A percentile compares a stretch with the other conserved stretches of the same genome.
Evolutionary conservation across 2,113 vertebrate genomes (phyloP).

Genomic region (Leptocoma aspasia): DNA sequence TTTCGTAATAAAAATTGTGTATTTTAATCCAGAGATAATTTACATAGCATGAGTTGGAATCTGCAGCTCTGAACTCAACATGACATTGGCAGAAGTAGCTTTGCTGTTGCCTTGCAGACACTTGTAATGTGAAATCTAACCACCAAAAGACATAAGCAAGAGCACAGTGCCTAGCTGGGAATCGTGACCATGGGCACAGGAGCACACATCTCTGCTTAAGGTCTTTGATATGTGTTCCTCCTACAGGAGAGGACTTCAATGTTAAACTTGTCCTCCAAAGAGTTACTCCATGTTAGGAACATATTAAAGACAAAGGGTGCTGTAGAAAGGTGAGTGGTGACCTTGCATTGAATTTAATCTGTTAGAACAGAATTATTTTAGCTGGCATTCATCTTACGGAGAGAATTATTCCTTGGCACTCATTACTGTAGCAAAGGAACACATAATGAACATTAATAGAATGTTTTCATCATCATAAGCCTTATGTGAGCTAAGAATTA

Average conservation of each 20-base stretch:
- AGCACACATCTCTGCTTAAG: neutral
- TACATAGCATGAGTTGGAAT: neutral
- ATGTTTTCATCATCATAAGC: slow-evolving; percentile 57
- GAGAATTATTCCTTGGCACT: slow-evolving; percentile 50
- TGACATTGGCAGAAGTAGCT: neutral
- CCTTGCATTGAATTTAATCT: slow-evolving; percentile 35
- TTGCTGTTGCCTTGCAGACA: neutral
- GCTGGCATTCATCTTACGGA: slow-evolving; percentile 21
- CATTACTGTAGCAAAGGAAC: slow-evolving; percentile 29
- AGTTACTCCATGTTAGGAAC: neutral
- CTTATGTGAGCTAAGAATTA: slow-evolving; percentile 54
- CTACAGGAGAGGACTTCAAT: neutral
- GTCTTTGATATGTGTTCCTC: neutral
- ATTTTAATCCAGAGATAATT: neutral
- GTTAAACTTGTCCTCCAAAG: neutral
- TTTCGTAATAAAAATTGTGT: neutral
- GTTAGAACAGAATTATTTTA: slow-evolving; percentile 55
- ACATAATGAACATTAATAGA: slow-evolving; percentile 65
- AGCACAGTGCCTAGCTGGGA: neutral
- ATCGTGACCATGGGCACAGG: neutral
- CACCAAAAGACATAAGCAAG: neutral
- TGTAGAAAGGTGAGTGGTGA: slow-evolving; percentile 17
- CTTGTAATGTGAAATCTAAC: neutral
- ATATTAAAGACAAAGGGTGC: neutral
- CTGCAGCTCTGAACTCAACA: neutral